phyloP scores from a whole-genome alignment of 2,797 vertebrate genomes.

The Pseudomugil gertrudae region DNA sequence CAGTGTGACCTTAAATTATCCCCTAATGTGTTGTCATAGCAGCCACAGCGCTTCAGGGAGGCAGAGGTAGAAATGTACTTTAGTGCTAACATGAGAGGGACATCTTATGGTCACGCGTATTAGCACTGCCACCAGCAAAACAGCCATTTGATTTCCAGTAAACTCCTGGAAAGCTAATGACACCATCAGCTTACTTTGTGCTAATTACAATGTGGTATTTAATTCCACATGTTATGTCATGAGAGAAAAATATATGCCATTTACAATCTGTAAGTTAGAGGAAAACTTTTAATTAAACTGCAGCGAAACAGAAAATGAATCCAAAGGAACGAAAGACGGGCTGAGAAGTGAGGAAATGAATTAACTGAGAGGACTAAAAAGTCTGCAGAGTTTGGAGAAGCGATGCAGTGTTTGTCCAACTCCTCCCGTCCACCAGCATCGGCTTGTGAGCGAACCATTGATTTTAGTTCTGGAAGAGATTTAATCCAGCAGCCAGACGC shows the following conservation, averaged over 20 bases:
- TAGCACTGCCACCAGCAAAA: neutral
- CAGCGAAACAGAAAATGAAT: constrained; percentile 8
- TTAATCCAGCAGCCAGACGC: constrained; percentile 62
- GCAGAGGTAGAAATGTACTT: too few relatives aligned
- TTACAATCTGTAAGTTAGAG: neutral
- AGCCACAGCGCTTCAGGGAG: too few relatives aligned
- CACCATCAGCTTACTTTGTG: neutral
- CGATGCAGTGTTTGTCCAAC: constrained; percentile 50
- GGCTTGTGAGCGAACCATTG: constrained; percentile 62
- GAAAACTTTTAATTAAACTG: neutral
- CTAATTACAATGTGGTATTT: neutral
- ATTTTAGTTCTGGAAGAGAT: constrained; percentile 70
- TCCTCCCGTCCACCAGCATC: constrained; percentile 58
- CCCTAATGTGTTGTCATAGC: too few relatives aligned
- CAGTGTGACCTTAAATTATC: too few relatives aligned
- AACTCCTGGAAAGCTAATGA: too few relatives aligned
- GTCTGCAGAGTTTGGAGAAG: constrained; percentile 49
- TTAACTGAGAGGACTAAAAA: constrained; percentile 13
- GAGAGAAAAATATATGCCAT: neutral
- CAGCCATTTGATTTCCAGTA: neutral
- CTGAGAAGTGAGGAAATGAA: constrained; percentile 19
- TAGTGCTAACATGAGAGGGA: too few relatives aligned
- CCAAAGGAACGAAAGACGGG: neutral
- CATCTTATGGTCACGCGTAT: too few relatives aligned
- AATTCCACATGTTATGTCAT: neutral